Percentiles rank a stretch among this genome's conserved stretches.
These are phyloP conservation scores for Calcarius lapponicus DNA, from an alignment of 2,797 vertebrate genomes.

Conservation along the genomic window DNA sequence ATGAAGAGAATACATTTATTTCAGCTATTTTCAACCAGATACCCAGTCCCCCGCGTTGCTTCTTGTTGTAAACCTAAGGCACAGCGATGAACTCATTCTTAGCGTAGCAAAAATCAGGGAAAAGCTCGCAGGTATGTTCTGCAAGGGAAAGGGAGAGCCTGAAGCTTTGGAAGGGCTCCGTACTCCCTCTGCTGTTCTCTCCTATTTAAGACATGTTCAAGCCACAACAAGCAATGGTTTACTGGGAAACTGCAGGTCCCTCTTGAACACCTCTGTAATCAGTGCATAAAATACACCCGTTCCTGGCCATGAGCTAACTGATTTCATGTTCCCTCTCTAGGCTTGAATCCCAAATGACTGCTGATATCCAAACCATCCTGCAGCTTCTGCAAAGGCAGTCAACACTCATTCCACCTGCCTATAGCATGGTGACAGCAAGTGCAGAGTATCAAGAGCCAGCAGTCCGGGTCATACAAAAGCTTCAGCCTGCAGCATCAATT, in stretches of 20 bases:
- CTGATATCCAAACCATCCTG: slow-evolving; percentile 95
- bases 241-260: neutral
- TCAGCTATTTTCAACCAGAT: neutral
- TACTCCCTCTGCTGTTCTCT: slow-evolving; percentile 69
- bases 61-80: neutral
- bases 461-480: slow-evolving; percentile 66
- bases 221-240: neutral
- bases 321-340: slow-evolving; percentile 71
- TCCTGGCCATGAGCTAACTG: neutral
- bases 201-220: slow-evolving; percentile 28
- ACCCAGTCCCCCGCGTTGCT: accelerated
- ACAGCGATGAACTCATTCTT: neutral
- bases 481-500: slow-evolving; percentile 81
- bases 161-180: slow-evolving; percentile 9
- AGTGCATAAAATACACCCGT: neutral
- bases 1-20: neutral
- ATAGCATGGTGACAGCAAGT: slow-evolving; percentile 89
- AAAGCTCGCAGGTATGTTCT: neutral
- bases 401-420: slow-evolving; percentile 89
- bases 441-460: slow-evolving; percentile 84
- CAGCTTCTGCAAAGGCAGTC: slow-evolving; percentile 93
- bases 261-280: neutral
- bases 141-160: neutral
- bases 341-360: slow-evolving; percentile 94
- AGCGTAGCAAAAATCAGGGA: neutral